Percentiles rank a stretch among this genome's conserved stretches.
phyloP scores from a whole-genome alignment of 2,888 invertebrate species.

The Petrolisthes cinctipes region DNA sequence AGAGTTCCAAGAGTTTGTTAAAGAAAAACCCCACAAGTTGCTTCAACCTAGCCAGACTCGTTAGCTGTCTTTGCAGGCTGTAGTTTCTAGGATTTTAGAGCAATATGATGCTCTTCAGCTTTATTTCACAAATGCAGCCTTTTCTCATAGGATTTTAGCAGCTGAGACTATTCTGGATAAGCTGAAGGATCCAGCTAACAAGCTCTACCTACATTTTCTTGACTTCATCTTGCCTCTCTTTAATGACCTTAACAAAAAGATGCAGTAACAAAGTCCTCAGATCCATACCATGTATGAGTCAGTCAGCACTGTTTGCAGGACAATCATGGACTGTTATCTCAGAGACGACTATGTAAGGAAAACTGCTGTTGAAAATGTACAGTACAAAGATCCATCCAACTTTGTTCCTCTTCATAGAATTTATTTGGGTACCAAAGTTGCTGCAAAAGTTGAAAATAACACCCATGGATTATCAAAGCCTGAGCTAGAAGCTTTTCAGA shows the following conservation, averaged over 20 bases:
- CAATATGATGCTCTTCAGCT: slow-evolving; percentile 26
- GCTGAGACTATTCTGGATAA: slow-evolving; percentile 29
- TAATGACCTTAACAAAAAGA: slow-evolving; percentile 32
- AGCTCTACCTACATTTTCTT: slow-evolving; percentile 35
- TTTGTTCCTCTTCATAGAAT: too few species aligned
- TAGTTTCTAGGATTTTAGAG: slow-evolving; percentile 11
- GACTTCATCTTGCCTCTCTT: slow-evolving; percentile 33
- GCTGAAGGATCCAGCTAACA: slow-evolving; percentile 26
- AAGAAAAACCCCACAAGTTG: slow-evolving; percentile 27
- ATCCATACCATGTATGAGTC: slow-evolving; percentile 16
- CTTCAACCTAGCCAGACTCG: slow-evolving; percentile 32
- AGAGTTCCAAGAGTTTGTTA: slow-evolving; percentile 29
- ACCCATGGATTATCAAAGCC: slow-evolving; percentile 37
- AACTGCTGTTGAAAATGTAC: slow-evolving; percentile 26
- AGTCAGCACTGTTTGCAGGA: neutral
- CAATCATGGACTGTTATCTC: too few species aligned
- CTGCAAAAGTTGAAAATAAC: slow-evolving; percentile 30
- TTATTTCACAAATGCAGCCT: slow-evolving; percentile 31
- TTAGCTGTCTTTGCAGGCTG: neutral
- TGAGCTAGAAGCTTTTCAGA: slow-evolving; percentile 24
- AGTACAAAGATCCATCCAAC: neutral
- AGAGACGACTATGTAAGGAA: slow-evolving; percentile 17
- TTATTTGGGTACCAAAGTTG: slow-evolving; percentile 12
- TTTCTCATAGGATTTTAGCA: slow-evolving; percentile 25
- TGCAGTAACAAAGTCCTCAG: slow-evolving; percentile 32